phyloP scores from a whole-genome alignment of 2,113 vertebrate species.

The Neogobius melanostomus region DNA sequence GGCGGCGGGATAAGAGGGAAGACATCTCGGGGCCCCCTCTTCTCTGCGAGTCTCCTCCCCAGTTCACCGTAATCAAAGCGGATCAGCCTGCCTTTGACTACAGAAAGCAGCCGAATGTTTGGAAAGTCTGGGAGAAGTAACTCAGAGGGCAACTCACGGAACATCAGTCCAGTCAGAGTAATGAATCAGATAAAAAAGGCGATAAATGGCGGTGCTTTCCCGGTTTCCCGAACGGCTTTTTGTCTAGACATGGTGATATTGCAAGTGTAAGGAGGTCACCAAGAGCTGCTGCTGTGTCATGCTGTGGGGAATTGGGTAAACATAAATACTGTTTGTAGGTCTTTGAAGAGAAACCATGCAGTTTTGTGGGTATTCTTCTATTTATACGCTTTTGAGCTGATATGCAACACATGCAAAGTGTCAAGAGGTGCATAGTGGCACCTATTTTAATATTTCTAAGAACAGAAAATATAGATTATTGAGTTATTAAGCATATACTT shows the following conservation, averaged over 20 bases:
- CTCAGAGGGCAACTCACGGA: conserved; percentile 46
- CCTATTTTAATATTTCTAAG: no score
- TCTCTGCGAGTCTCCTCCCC: conserved; percentile 44
- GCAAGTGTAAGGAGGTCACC: neutral
- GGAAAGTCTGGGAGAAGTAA: conserved; percentile 52
- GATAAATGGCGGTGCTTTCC: neutral
- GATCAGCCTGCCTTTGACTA: conserved; percentile 66
- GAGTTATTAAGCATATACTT: no score
- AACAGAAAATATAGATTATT: no score
- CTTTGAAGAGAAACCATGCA: no score
- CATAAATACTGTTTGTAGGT: neutral
- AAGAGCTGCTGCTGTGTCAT: neutral
- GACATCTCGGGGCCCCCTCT: neutral
- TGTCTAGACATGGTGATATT: neutral
- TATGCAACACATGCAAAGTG: no score
- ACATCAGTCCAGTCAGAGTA: conserved; percentile 3
- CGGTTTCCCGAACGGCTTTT: neutral
- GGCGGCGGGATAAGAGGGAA: conserved; percentile 44
- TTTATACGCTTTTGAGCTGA: no score
- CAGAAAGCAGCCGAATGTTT: conserved; percentile 39
- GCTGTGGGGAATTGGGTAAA: neutral
- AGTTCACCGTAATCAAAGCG: conserved; percentile 62
- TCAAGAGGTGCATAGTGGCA: no score
- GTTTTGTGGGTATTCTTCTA: no score
- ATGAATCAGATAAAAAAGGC: conserved; percentile 32